Evolutionary conservation across 2,797 vertebrate species (phyloP), one percentile per base, ranked within the genome.

Genomic region (Oreonectes daqikongensis): DNA sequence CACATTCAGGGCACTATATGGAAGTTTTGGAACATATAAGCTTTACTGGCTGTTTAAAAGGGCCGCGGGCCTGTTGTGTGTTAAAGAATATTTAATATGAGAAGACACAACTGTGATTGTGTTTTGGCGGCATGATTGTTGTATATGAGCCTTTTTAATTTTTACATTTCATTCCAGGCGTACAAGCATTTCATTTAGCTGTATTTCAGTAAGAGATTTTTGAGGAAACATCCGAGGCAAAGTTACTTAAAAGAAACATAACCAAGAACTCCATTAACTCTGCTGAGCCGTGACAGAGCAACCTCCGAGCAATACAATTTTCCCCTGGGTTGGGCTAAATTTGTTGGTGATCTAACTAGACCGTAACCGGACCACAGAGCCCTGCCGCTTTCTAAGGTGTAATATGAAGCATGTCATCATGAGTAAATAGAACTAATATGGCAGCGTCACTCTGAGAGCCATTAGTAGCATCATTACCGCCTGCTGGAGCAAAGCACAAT

Each of bases 1-100:
- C 72, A 79, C 71, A 75, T 63, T 79, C 44, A 74, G 72, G 67
- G 15, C 72, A 75, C 59, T 75, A 65, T 70, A 38, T 38, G n/a
- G 32, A 69, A 42, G 35, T 55, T 74, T 61, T 63, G 14, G 11
- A 75, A 20, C 64, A 46, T 60, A 32, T 68, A 42, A 26, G 10
- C n/a, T n/a, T n/a, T n/a, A n/a, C n/a, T n/a, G n/a, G n/a, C n/a
- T n/a, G n/a, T n/a, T n/a, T n/a, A n/a, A n/a, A n/a, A n/a, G n/a
- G n/a, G n/a, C 38, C 28, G 15, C 55, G 18, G 35, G 24, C 61
- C 26, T 57, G 48, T 46, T 30, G 24, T 44, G 12, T 75, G 46
- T 28, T 28, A 46, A 32, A 44, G 18, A 67, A 57, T 44, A 67
- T 57, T 75, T 35, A 75, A 22, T 48, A 55, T 65, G 10, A 40